Conservation (phyloP, 2,888 invertebrate species). For the Pyrrhia umbra region DNA sequence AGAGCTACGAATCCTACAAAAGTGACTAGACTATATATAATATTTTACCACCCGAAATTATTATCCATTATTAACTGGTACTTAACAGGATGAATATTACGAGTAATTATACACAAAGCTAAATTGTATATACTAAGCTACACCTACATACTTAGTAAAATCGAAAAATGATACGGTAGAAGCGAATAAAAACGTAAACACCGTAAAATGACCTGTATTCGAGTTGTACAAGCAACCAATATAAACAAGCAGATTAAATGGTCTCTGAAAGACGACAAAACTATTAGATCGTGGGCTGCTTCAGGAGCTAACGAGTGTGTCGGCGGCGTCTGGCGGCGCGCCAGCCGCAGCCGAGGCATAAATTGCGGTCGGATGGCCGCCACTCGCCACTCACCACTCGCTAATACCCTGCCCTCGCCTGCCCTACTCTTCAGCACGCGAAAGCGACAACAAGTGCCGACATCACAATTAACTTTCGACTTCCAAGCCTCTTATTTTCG, state of each 20-base stretch:
- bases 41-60: not conserved
- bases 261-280: conserved; percentile 79
- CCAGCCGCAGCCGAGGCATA: conserved; percentile 76
- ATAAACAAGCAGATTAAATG: conserved; percentile 81
- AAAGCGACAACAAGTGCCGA: conserved; percentile 75
- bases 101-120: no score
- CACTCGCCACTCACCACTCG: conserved; percentile 55
- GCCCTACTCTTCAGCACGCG: conserved; percentile 55
- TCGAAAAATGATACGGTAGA: conserved; percentile 18
- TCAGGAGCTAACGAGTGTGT: conserved; percentile 81
- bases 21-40: not conserved
- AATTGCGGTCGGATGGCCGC: conserved; percentile 75
- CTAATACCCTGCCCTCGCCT: conserved; percentile 52
- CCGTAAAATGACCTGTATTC: conserved; percentile 64
- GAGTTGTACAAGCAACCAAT: conserved; percentile 69
- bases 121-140: not conserved
- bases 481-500: conserved; percentile 24
- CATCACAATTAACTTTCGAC: conserved; percentile 53
- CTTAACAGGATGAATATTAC: no score
- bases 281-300: conserved; percentile 81
- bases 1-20: conserved; percentile 35
- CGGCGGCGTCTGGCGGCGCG: conserved; percentile 74
- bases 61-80: not conserved
- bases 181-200: conserved; percentile 54
- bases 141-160: not conserved